A percentile compares a stretch with the other conserved stretches of the same genome.
phyloP scores from a whole-genome alignment of 1,140 invertebrate species.

The Philaenus spumarius region DNA sequence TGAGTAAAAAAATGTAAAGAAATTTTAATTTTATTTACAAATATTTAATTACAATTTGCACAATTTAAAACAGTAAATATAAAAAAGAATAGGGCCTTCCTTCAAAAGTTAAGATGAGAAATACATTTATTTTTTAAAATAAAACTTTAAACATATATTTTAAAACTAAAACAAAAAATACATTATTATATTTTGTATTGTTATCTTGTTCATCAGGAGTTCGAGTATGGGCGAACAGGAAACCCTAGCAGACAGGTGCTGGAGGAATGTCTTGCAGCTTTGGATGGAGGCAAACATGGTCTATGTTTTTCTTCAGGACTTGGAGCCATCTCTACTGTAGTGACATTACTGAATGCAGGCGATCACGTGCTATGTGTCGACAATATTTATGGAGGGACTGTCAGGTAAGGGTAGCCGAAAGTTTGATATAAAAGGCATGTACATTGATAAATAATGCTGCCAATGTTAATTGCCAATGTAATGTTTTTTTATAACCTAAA shows the following conservation, averaged over 20 bases:
- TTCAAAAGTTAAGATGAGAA: too few relatives aligned
- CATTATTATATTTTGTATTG: slow-evolving; percentile 8
- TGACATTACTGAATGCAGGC: slow-evolving; percentile 67
- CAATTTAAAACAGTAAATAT: too few relatives aligned
- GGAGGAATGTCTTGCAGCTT: slow-evolving; percentile 80
- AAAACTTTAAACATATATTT: slow-evolving; percentile 52
- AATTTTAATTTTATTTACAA: too few relatives aligned
- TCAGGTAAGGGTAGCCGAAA: slow-evolving; percentile 40
- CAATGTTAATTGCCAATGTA: too few relatives aligned
- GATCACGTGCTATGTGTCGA: slow-evolving; percentile 90
- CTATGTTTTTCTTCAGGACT: slow-evolving; percentile 84
- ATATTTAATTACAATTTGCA: too few relatives aligned
- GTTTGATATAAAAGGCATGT: too few relatives aligned
- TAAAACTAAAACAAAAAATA: background rate
- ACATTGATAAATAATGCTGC: too few relatives aligned
- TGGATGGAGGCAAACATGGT: slow-evolving; percentile 88
- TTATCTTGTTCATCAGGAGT: slow-evolving; percentile 53
- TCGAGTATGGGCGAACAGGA: slow-evolving; percentile 88
- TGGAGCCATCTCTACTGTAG: slow-evolving; percentile 70
- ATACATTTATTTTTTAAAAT: too few relatives aligned
- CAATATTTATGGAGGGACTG: slow-evolving; percentile 94
- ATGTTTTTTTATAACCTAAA: too few relatives aligned
- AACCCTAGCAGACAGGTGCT: slow-evolving; percentile 90
- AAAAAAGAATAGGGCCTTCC: too few relatives aligned
- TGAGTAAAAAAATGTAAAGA: too few relatives aligned